Percentiles rank a stretch among this genome's conserved stretches.
These are phyloP conservation scores for Eulemur albifrons DNA, from an alignment of 2,797 vertebrate species.

Conservation along the genomic window DNA sequence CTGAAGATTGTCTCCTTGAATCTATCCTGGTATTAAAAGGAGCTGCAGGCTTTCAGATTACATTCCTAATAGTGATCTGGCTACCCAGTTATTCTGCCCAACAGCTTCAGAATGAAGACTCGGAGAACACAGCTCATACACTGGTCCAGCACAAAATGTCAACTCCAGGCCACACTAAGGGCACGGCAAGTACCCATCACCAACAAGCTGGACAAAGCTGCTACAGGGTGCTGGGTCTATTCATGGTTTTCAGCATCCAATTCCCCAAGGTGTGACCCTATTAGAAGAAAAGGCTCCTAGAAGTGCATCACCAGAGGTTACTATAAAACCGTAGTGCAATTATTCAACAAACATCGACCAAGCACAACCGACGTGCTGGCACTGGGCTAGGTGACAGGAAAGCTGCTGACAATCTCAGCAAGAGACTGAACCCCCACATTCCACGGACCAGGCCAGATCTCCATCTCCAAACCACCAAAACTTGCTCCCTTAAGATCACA, in stretches of 20 bases:
- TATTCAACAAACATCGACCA: neutral
- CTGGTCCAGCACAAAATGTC: neutral
- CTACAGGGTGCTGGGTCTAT: neutral
- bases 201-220: neutral
- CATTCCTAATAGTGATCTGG: neutral
- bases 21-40: neutral
- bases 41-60: neutral
- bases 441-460: neutral
- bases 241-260: fast-evolving
- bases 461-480: neutral
- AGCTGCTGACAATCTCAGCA: neutral
- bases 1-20: neutral
- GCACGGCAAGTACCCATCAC: neutral
- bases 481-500: neutral
- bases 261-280: neutral
- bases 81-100: neutral
- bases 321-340: neutral
- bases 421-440: neutral
- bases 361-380: neutral
- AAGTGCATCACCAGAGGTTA: neutral
- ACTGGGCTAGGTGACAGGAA: neutral
- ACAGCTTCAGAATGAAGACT: neutral
- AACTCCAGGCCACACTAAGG: neutral
- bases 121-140: neutral
- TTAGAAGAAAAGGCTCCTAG: neutral